Base-by-base conservation (phyloP, 2,113 vertebrate genomes). In the Cyphomyrus discorhynchus region DNA sequence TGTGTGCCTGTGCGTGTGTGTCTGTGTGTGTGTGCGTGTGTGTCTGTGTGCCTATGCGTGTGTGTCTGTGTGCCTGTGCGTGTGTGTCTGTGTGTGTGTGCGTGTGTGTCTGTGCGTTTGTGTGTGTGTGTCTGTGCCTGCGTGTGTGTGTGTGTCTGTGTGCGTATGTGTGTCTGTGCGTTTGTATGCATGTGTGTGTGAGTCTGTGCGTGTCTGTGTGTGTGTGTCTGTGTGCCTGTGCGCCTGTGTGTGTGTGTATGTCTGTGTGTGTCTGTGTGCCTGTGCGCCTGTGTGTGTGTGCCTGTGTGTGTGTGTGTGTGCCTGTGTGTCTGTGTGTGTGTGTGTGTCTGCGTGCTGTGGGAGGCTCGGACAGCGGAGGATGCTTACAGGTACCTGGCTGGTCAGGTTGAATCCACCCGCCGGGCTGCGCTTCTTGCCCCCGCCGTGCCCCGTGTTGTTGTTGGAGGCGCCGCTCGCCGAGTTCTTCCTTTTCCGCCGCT, bases 331-430 rank as follows among this genome's bases (percentile, higher is more conserved):
- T 88, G 7, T 82, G 52, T 62, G 50, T 46, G 90, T 52, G 27
- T 91, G 91, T 91, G 24, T 56, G 21, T 10, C 58, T 52, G 83
- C 3, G 89, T 56, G 58, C 49, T 88, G 74, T 8, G 24, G 3
- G 90, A 90, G 89, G 87, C 56, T 92, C 93, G 94, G 94, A 93
- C 92, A 46, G 97, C 93, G 96, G 96, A 92, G 83, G 97, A 98
- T 97, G 98, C 98, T 99, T 99, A 99, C 98, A 99, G 98, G 98
- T 98, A 99, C 98, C 98, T 99, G 98, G 97, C 97, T 99, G 97
- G 97, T 97, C 97, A 99, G 97, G 95, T 96, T 99, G 96, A 99
- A 97, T 97, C 96, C 99, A 90, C 96, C 96, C 47, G 97, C 97
- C 0, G 98, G 96, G 66, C 97, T 96, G 94, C 98, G 98, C 92